These are phyloP conservation scores for Tyrannus savana DNA, from an alignment of 2,113 vertebrate genomes.

Conservation along the genomic window DNA sequence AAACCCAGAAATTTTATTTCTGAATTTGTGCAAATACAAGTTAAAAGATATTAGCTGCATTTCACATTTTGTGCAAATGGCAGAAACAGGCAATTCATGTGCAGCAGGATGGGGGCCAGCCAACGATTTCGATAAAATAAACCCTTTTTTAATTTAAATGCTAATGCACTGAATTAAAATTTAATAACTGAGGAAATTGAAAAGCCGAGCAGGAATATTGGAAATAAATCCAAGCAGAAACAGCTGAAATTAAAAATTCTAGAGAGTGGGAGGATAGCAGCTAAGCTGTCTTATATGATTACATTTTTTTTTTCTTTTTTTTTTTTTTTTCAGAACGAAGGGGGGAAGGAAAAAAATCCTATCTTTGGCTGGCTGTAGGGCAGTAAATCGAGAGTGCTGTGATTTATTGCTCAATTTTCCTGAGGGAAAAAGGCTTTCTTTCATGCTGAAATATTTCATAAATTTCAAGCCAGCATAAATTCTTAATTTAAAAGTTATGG, in stretches of 20 bases:
- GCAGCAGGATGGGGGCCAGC: conserved; percentile 77
- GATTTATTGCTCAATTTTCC: conserved; percentile 98
- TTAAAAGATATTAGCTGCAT: conserved; percentile 80
- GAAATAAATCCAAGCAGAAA: conserved; percentile 99
- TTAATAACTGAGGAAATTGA: conserved; percentile 99
- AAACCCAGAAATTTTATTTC: conserved; percentile 81
- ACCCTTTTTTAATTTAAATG: conserved; percentile 99
- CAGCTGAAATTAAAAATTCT: conserved; percentile 99
- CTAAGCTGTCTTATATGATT: conserved; percentile 97
- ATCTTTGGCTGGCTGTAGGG: conserved; percentile 86
- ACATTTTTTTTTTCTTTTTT: conserved; percentile 87
- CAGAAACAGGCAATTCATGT: conserved; percentile 81
- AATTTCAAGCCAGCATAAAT: conserved; percentile 91
- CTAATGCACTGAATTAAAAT: conserved; percentile 99
- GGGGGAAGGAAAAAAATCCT: conserved; percentile 83
- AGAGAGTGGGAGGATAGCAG: conserved; percentile 89
- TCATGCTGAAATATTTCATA: conserved; percentile 91
- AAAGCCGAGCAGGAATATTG: conserved; percentile 99
- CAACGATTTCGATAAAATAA: conserved; percentile 87
- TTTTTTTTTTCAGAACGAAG: conserved; percentile 84
- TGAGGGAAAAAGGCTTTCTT: conserved; percentile 85
- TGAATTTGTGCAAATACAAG: conserved; percentile 82
- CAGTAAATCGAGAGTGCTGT: conserved; percentile 91
- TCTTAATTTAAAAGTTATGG: conserved; percentile 88
- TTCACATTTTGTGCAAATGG: conserved; percentile 81